A percentile compares a stretch with the other conserved stretches of the same genome.
Conservation (phyloP, 1,140 invertebrate genomes). For the Planococcus citri region DNA sequence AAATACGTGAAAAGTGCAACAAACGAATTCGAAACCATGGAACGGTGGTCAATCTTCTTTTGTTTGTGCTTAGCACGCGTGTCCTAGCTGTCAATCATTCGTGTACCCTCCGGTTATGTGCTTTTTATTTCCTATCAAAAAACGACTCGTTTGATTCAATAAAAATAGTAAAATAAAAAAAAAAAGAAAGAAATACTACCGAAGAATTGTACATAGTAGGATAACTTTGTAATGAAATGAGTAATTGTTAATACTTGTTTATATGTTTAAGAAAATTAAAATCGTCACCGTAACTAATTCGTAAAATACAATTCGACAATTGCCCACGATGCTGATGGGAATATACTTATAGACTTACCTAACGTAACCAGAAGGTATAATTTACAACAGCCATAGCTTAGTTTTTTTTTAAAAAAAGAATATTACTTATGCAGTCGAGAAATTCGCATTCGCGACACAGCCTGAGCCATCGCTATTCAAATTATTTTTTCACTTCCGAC, state of each 20-base stretch:
- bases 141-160: neutral
- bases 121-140: neutral
- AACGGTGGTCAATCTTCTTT: conserved; percentile 15
- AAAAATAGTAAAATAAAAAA: too few species aligned
- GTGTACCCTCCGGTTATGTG: neutral
- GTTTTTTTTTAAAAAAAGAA: too few species aligned
- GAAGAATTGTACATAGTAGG: too few species aligned
- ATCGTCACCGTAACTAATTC: conserved; percentile 18
- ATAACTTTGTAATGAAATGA: neutral
- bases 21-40: conserved; percentile 7
- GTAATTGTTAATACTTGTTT: conserved; percentile 10
- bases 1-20: neutral
- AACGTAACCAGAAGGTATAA: too few species aligned
- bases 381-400: too few species aligned
- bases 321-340: too few species aligned
- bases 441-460: too few species aligned
- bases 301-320: neutral
- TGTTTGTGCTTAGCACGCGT: conserved; percentile 18
- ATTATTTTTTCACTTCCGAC: too few species aligned
- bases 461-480: too few species aligned
- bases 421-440: too few species aligned
- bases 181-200: too few species aligned
- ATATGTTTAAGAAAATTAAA: conserved; percentile 10
- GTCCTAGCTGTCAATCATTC: conserved; percentile 16
- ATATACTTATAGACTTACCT: too few species aligned